These are phyloP conservation scores for Fratercula arctica DNA, from an alignment of 2,797 vertebrate genomes.

Conservation along the genomic window DNA sequence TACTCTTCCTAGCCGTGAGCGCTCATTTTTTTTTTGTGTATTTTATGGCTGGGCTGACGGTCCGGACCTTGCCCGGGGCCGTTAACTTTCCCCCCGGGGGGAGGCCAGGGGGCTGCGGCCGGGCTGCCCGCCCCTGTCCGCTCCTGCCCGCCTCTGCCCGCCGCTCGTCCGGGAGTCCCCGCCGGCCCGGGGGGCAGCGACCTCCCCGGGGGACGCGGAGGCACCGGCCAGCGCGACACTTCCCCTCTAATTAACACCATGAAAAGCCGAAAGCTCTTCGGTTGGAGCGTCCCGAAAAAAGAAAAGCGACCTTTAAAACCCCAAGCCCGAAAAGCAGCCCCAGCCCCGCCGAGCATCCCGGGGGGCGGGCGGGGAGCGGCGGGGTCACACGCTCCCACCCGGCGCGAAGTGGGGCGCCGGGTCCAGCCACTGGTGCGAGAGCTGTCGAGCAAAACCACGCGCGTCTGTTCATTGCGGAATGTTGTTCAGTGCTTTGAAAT, in stretches of 20 bases:
- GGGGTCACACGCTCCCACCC: background rate
- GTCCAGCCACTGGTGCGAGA: background rate
- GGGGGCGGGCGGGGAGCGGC: background rate
- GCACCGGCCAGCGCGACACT: background rate
- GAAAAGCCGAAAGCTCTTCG: constrained; percentile 8
- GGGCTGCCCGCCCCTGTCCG: too few relatives aligned
- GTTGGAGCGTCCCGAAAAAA: background rate
- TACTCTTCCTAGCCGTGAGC: background rate
- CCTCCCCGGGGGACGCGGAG: background rate
- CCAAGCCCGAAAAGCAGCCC: background rate
- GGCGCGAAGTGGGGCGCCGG: background rate
- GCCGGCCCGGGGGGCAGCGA: background rate
- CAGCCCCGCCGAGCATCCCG: background rate
- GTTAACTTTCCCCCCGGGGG: background rate
- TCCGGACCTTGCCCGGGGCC: background rate
- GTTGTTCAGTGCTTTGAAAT: constrained; percentile 45
- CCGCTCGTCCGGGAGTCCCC: background rate
- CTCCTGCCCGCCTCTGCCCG: background rate
- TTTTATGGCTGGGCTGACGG: background rate
- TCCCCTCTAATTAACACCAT: background rate
- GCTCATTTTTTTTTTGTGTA: background rate
- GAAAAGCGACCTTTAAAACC: background rate
- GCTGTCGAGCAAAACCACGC: background rate
- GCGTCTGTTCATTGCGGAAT: background rate
- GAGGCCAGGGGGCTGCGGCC: background rate